Conservation (phyloP, 2,113 vertebrate genomes). For the Sorex araneus region DNA sequence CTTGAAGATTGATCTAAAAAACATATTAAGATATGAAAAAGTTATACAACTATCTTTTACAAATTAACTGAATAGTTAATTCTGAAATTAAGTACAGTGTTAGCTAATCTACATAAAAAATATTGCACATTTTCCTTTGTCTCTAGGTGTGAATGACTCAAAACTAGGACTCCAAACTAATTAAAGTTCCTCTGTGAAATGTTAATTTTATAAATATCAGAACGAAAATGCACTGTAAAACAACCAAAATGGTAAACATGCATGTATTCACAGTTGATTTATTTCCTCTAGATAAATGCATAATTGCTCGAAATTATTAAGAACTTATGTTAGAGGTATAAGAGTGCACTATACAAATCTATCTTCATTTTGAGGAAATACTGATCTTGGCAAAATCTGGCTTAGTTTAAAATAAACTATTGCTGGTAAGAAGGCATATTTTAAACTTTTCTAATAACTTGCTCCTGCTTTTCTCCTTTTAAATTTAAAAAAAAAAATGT, state of each 20-base stretch:
- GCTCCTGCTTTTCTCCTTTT: constrained; percentile 38
- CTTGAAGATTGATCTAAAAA: constrained; percentile 83
- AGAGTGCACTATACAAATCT: constrained; percentile 78
- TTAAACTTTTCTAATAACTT: constrained; percentile 38
- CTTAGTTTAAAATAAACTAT: constrained; percentile 78
- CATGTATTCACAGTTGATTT: constrained; percentile 83
- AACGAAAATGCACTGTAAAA: constrained; percentile 83
- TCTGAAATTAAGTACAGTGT: constrained; percentile 75
- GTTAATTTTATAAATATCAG: constrained; percentile 78
- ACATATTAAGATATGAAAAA: constrained; percentile 83
- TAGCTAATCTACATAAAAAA: constrained; percentile 78
- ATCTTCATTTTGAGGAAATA: constrained; percentile 81
- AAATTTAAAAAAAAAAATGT: constrained; percentile 74
- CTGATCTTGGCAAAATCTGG: constrained; percentile 81
- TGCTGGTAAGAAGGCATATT: constrained; percentile 79
- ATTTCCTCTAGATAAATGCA: constrained; percentile 82
- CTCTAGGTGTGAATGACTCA: constrained; percentile 68
- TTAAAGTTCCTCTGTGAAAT: constrained; percentile 75
- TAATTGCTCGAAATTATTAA: constrained; percentile 82
- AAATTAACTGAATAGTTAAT: constrained; percentile 77
- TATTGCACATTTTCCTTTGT: constrained; percentile 83
- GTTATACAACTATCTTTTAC: constrained; percentile 84
- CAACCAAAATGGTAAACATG: constrained; percentile 86
- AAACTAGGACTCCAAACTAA: constrained; percentile 76
- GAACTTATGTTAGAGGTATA: constrained; percentile 79